A percentile compares a stretch with the other conserved stretches of the same genome.
Evolutionary conservation across 1,140 invertebrate species (phyloP).

Genomic region (Proales similis): DNA sequence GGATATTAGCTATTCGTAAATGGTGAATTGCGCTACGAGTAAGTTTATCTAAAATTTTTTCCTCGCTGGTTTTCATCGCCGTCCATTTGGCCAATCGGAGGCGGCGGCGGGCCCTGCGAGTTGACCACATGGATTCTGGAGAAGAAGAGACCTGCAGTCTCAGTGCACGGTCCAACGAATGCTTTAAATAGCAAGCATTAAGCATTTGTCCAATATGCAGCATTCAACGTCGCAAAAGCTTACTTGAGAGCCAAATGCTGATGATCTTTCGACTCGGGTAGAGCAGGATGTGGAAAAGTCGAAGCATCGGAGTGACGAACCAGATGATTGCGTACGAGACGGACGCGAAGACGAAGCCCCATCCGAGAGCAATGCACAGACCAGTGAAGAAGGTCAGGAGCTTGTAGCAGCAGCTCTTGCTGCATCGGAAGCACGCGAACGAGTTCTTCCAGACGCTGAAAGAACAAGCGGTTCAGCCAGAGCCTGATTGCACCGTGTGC

Average conservation of each 20-base stretch:
- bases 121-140: conserved; percentile 26
- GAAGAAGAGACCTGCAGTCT: conserved; percentile 12
- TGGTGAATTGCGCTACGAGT: too few relatives aligned
- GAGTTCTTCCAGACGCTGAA: conserved; percentile 69
- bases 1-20: too few relatives aligned
- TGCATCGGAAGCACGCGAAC: conserved; percentile 62
- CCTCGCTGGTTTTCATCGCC: conserved; percentile 19
- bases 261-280: conserved; percentile 43
- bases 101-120: conserved; percentile 18
- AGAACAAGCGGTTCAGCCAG: conserved; percentile 68
- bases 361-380: conserved; percentile 61
- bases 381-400: conserved; percentile 62
- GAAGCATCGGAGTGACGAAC: conserved; percentile 47
- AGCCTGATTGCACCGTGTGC: conserved; percentile 62
- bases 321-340: conserved; percentile 60
- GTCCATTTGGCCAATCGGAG: conserved; percentile 26
- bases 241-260: conserved; percentile 29
- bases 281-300: conserved; percentile 43
- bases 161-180: conserved; percentile 19
- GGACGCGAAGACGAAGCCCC: conserved; percentile 67
- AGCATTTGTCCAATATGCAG: too few relatives aligned
- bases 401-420: conserved; percentile 65
- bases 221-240: conserved; percentile 37
- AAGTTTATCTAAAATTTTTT: too few relatives aligned
- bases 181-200: too few relatives aligned